Evolutionary conservation across 2,113 vertebrate genomes (phyloP).

Genomic region (Columbina picui): DNA sequence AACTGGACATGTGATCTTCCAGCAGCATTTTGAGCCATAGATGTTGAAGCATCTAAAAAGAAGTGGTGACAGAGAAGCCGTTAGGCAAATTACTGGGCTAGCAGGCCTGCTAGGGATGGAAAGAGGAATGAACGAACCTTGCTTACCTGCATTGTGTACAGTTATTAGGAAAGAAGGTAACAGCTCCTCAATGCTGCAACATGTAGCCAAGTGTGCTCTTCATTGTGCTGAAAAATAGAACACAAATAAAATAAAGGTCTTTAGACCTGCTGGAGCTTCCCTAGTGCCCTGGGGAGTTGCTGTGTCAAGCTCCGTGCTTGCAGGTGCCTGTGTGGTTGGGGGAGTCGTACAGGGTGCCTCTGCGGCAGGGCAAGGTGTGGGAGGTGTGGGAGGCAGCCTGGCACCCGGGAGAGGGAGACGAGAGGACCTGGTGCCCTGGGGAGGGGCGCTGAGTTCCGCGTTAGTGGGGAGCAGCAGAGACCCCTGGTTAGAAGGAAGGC

Average conservation of each 20-base stretch:
- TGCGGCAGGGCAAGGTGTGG: neutral
- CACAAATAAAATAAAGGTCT: neutral
- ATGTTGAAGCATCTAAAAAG: neutral
- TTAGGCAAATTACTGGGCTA: constrained; percentile 4
- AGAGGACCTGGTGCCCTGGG: neutral
- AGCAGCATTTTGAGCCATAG: neutral
- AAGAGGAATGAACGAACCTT: neutral
- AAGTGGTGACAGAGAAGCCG: neutral
- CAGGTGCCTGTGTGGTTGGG: neutral
- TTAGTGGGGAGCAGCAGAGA: neutral
- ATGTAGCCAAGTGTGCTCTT: accelerated
- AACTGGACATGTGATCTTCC: neutral
- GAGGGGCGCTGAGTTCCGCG: neutral
- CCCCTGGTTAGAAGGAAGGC: neutral
- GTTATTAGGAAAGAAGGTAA: neutral
- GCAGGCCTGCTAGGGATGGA: neutral
- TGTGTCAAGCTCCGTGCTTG: accelerated
- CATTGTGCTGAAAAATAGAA: neutral
- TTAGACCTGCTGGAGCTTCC: neutral
- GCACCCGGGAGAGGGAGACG: accelerated
- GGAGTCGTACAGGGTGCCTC: neutral
- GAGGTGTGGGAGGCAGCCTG: neutral
- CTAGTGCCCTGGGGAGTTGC: accelerated
- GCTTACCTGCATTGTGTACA: neutral
- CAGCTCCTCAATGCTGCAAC: neutral